Evolutionary conservation across 2,797 vertebrate species (phyloP).

Genomic region (Petrocephalus schoutedeni): DNA sequence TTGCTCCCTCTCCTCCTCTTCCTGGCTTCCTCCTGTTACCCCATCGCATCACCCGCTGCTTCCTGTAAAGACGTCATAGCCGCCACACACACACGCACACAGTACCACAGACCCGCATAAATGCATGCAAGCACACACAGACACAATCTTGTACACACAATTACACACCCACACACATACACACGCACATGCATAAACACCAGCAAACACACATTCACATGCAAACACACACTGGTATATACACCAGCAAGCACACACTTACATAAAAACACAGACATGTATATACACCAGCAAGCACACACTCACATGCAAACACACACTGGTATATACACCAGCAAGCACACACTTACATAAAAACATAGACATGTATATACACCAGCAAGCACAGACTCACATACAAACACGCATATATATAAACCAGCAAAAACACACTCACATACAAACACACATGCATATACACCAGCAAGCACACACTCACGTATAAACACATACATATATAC

Average conservation of each 20-base stretch:
- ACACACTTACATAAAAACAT: not conserved
- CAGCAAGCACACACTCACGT: not conserved
- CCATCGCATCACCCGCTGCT: not conserved
- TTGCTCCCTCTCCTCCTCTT: not conserved
- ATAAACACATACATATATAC: not conserved
- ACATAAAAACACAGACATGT: not conserved
- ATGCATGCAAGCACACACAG: constrained; percentile 7
- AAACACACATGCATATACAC: too few species aligned
- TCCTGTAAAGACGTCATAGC: not conserved
- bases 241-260: too few species aligned
- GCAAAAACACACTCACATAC: too few species aligned
- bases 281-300: not conserved
- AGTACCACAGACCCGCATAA: too few species aligned
- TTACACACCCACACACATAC: not conserved
- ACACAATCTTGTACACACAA: not conserved
- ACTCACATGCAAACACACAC: not conserved
- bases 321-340: not conserved
- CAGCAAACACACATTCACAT: not conserved
- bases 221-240: not conserved
- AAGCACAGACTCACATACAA: too few species aligned
- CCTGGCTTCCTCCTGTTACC: not conserved
- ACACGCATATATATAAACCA: too few species aligned
- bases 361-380: not conserved
- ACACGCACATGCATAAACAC: not conserved
- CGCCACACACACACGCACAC: not conserved